Conservation (phyloP, 1,140 invertebrate genomes). For the Eupeodes corollae region DNA sequence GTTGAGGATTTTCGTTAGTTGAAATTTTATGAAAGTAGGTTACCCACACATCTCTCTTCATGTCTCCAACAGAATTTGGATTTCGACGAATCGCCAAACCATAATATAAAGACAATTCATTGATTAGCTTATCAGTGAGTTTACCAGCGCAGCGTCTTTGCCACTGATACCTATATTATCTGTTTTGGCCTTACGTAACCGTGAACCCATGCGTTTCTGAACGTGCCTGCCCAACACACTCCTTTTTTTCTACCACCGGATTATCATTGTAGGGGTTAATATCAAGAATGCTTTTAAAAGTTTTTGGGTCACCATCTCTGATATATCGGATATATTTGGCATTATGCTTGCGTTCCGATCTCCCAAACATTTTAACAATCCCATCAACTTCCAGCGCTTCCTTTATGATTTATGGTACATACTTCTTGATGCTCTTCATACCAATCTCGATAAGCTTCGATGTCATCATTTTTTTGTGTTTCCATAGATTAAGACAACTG, state of each 20-base stretch:
- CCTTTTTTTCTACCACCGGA: slow-evolving; percentile 1
- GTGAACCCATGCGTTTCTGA: slow-evolving; percentile 6
- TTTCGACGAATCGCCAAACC: slow-evolving; percentile 18
- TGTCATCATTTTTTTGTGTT: not conserved
- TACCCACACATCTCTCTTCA: slow-evolving; percentile 19
- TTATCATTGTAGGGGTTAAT: slow-evolving; percentile 10
- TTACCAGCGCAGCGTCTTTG: slow-evolving; percentile 11
- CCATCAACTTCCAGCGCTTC: slow-evolving; percentile 17
- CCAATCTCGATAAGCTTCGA: not conserved
- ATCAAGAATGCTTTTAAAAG: slow-evolving; percentile 13
- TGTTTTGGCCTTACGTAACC: no score
- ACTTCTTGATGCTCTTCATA: slow-evolving; percentile 2
- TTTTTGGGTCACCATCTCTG: slow-evolving; percentile 20
- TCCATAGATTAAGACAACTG: not conserved
- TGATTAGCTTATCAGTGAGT: slow-evolving; percentile 14
- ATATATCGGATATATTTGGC: slow-evolving; percentile 17
- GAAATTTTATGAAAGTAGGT: slow-evolving; percentile 18
- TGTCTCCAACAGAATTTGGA: slow-evolving; percentile 13
- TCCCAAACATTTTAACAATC: slow-evolving; percentile 20
- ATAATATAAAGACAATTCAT: slow-evolving; percentile 17
- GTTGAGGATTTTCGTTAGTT: slow-evolving; percentile 18
- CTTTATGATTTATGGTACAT: slow-evolving; percentile 17
- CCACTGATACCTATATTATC: slow-evolving; percentile 8
- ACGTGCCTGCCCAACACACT: slow-evolving; percentile 4
- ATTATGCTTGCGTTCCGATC: slow-evolving; percentile 9